Evolutionary conservation across 2,888 invertebrate genomes (phyloP).

Genomic region (Oscheius sp.): DNA sequence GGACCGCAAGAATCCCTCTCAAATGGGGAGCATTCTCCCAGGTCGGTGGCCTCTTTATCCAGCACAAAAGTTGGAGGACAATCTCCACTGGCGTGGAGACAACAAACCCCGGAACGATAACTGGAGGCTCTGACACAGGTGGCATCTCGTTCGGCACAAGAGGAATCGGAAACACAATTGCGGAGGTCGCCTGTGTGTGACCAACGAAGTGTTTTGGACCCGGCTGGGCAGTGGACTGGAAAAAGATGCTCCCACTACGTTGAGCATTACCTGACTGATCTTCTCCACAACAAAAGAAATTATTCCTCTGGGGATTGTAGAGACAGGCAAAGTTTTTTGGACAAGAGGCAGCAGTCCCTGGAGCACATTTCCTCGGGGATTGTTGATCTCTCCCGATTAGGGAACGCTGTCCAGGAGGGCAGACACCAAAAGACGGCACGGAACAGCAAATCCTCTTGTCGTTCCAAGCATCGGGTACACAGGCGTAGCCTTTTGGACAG

Average conservation of each 20-base stretch:
- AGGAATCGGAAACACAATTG: constrained; percentile 50
- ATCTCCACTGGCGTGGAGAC: constrained; percentile 43
- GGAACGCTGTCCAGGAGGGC: constrained; percentile 59
- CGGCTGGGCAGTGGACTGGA: constrained; percentile 47
- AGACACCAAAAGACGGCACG: constrained; percentile 60
- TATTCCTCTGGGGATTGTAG: constrained; percentile 56
- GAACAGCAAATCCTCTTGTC: constrained; percentile 62
- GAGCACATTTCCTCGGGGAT: constrained; percentile 60
- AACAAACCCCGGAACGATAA: constrained; percentile 54
- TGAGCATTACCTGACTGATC: constrained; percentile 30
- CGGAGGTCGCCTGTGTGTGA: constrained; percentile 47
- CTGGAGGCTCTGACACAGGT: constrained; percentile 47
- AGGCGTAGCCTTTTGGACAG: constrained; percentile 61
- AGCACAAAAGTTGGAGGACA: constrained; percentile 65
- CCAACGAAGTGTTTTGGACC: constrained; percentile 43
- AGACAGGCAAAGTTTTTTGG: constrained; percentile 59
- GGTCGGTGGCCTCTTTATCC: constrained; percentile 55
- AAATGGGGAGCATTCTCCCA: constrained; percentile 60
- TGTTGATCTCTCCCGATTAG: constrained; percentile 57
- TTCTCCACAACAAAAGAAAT: constrained; percentile 65
- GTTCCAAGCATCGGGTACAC: constrained; percentile 58
- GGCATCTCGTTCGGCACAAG: constrained; percentile 50
- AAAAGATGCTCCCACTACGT: neutral
- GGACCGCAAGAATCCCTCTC: constrained; percentile 46
- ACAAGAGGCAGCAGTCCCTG: constrained; percentile 51